Conservation (phyloP, 2,888 invertebrate species). For the Drosophila kanekoi region DNA sequence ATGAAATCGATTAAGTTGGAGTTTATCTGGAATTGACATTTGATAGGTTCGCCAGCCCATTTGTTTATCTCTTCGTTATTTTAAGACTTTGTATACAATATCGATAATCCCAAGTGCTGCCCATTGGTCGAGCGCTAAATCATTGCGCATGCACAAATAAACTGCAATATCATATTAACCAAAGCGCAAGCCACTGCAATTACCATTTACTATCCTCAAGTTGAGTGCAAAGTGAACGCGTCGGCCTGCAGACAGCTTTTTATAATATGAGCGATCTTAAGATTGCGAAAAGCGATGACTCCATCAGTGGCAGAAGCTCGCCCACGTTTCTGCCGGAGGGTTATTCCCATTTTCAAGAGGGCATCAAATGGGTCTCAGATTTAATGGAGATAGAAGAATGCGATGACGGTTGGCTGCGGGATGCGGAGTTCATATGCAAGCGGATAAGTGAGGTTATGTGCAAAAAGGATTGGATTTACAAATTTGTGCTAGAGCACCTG, state of each 20-base stretch:
- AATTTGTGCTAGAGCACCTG: slow-evolving; percentile 44
- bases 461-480: slow-evolving; percentile 57
- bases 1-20: neutral
- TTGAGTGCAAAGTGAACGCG: slow-evolving; percentile 32
- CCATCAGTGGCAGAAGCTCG: neutral
- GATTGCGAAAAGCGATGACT: slow-evolving; percentile 22
- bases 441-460: slow-evolving; percentile 50
- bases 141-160: slow-evolving; percentile 14
- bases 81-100: neutral
- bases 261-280: slow-evolving; percentile 30
- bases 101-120: slow-evolving; percentile 12
- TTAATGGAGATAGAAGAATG: slow-evolving; percentile 50
- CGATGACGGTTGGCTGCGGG: slow-evolving; percentile 52
- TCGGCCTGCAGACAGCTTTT: neutral
- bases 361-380: slow-evolving; percentile 60
- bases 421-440: slow-evolving; percentile 49
- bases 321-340: slow-evolving; percentile 34
- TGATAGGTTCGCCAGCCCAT: neutral
- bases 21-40: neutral
- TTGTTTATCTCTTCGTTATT: neutral
- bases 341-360: slow-evolving; percentile 49
- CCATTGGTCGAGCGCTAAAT: neutral
- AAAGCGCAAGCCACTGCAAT: neutral
- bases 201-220: slow-evolving; percentile 1
- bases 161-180: slow-evolving; percentile 17